Evolutionary conservation across 1,140 invertebrate species (phyloP).

Genomic region (Drosophila truncata): DNA sequence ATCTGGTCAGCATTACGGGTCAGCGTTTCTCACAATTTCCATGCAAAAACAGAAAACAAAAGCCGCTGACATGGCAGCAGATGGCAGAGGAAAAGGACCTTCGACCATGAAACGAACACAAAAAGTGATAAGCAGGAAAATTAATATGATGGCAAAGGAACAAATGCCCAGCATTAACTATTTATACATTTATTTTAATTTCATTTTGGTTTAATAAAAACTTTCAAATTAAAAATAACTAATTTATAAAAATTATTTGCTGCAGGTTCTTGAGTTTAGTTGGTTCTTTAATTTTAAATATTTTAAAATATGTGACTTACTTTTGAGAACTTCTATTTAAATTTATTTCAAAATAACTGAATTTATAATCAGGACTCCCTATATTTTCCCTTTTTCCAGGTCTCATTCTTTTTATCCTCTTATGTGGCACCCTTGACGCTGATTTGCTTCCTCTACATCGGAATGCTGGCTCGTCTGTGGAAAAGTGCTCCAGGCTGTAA

Average conservation of each 20-base stretch:
- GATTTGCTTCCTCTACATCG: conserved; percentile 95
- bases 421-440: conserved; percentile 94
- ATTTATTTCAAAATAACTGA: background rate
- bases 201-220: background rate
- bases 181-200: background rate
- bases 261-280: too few species aligned
- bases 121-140: conserved; percentile 11
- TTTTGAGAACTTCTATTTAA: background rate
- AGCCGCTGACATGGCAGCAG: conserved; percentile 68
- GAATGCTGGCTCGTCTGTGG: conserved; percentile 96
- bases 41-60: conserved; percentile 62
- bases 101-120: conserved; percentile 1
- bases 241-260: too few species aligned
- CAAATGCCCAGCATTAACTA: background rate
- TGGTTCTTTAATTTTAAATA: too few species aligned
- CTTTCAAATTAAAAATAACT: too few species aligned
- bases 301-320: background rate
- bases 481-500: conserved; percentile 91
- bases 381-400: conserved; percentile 85
- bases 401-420: conserved; percentile 93
- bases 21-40: conserved; percentile 63
- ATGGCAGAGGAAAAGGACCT: conserved; percentile 46
- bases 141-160: background rate
- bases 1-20: conserved; percentile 65
- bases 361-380: too few species aligned